Evolutionary conservation across 1,140 invertebrate species (phyloP).

Genomic region (Octopus bimaculoides): DNA sequence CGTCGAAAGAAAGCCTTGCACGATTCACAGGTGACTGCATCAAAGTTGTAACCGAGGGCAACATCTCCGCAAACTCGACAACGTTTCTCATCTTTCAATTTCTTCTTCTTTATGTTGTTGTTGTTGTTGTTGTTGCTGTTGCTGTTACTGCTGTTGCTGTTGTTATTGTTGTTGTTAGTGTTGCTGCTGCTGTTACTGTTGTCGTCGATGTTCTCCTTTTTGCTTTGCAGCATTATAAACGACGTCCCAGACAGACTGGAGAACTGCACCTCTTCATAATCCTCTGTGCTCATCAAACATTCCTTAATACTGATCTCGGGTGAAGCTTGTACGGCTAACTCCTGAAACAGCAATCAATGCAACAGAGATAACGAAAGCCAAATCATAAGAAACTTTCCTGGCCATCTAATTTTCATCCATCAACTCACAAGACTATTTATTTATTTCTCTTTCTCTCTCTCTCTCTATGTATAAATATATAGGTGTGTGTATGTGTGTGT

Average conservation of each 20-base stretch:
- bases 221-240: neutral
- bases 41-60: slow-evolving; percentile 94
- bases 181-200: neutral
- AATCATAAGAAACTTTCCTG: too few species aligned
- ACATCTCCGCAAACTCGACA: slow-evolving; percentile 83
- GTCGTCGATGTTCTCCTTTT: neutral
- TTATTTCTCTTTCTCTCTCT: too few species aligned
- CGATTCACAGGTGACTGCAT: slow-evolving; percentile 93
- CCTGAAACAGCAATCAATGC: too few species aligned
- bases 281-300: neutral
- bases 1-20: slow-evolving; percentile 96
- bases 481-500: too few species aligned
- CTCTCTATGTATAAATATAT: too few species aligned
- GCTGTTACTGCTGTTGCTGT: neutral
- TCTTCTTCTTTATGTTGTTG: neutral
- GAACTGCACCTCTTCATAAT: neutral
- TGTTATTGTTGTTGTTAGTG: neutral
- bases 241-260: neutral
- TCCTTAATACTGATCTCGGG: neutral
- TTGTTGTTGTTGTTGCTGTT: neutral
- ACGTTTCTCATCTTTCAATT: slow-evolving; percentile 57
- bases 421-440: too few species aligned
- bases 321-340: neutral
- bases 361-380: too few species aligned
- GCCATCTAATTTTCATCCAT: too few species aligned